Percentiles rank a stretch among this genome's conserved stretches.
Conservation (phyloP, 2,888 invertebrate genomes). For the Choristoneura rosaceana region DNA sequence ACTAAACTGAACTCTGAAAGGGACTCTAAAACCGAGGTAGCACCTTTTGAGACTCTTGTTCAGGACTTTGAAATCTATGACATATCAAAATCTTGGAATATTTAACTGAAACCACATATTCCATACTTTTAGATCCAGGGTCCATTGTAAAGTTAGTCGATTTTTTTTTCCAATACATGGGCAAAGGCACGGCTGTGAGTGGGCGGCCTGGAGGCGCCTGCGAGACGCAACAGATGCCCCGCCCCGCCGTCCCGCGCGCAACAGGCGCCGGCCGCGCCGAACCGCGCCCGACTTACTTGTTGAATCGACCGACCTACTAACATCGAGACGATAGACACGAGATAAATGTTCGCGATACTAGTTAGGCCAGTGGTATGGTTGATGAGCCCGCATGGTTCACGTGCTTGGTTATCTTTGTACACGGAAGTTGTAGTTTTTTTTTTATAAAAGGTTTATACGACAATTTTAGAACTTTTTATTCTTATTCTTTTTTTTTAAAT, state of each 20-base stretch:
- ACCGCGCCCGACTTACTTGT: conserved; percentile 78
- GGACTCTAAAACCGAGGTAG: too few species aligned
- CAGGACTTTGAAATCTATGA: too few species aligned
- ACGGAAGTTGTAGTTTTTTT: background rate
- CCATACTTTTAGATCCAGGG: too few species aligned
- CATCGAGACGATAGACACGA: conserved; percentile 72
- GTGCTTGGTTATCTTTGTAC: background rate
- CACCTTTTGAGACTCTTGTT: too few species aligned
- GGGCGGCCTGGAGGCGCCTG: conserved; percentile 77
- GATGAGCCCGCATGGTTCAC: background rate
- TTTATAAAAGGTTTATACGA: background rate
- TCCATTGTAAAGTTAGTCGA: conserved; percentile 64
- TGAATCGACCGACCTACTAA: conserved; percentile 86
- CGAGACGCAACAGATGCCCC: conserved; percentile 82
- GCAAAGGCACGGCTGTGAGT: conserved; percentile 63
- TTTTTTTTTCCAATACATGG: conserved; percentile 69
- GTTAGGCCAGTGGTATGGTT: background rate
- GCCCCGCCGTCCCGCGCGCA: conserved; percentile 70
- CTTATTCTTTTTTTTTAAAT: too few species aligned
- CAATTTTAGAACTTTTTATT: too few species aligned
- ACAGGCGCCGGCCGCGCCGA: conserved; percentile 65
- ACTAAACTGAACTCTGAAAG: too few species aligned
- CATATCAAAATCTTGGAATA: too few species aligned
- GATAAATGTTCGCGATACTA: conserved; percentile 49
- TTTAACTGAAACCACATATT: too few species aligned